phyloP scores from a whole-genome alignment of 2,797 vertebrate genomes.

The Hafferia zeledoni region DNA sequence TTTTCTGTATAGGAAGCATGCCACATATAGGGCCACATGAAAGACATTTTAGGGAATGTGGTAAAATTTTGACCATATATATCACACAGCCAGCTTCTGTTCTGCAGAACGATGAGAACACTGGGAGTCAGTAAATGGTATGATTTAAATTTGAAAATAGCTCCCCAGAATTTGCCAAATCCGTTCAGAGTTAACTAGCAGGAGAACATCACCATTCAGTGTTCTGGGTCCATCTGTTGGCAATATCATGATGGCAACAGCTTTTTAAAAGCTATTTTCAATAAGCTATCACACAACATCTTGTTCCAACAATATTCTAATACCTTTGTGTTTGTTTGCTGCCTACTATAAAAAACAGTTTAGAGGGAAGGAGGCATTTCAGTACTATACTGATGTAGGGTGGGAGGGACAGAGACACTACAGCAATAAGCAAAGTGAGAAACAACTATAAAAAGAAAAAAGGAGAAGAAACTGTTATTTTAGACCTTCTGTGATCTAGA shows the following conservation, averaged over 20 bases:
- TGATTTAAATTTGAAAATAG: slow-evolving; percentile 51
- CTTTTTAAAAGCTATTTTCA: slow-evolving; percentile 77
- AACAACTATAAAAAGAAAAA: slow-evolving; percentile 22
- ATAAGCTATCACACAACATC: slow-evolving; percentile 77
- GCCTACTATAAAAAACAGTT: slow-evolving; percentile 69
- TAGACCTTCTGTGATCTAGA: neutral
- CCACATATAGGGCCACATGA: neutral
- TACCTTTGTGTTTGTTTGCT: slow-evolving; percentile 73
- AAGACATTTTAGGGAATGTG: neutral
- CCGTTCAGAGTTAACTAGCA: slow-evolving; percentile 71
- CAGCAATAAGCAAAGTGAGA: slow-evolving; percentile 8
- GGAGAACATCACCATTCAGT: slow-evolving; percentile 70
- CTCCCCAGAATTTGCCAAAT: slow-evolving; percentile 47
- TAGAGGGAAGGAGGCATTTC: slow-evolving; percentile 50
- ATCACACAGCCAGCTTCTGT: neutral
- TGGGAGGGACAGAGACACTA: slow-evolving; percentile 47
- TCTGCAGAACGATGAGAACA: neutral
- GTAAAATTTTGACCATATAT: neutral
- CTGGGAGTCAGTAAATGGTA: slow-evolving; percentile 36
- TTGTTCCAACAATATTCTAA: slow-evolving; percentile 77
- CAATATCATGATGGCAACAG: slow-evolving; percentile 74
- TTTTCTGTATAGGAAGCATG: neutral
- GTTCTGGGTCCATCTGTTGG: slow-evolving; percentile 80
- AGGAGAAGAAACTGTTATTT: neutral
- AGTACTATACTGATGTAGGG: neutral